A percentile compares a stretch with the other conserved stretches of the same genome.
Conservation (phyloP, 37 sponge, comb jelly and placozoan species). For the Cladorhizidae sp. region DNA sequence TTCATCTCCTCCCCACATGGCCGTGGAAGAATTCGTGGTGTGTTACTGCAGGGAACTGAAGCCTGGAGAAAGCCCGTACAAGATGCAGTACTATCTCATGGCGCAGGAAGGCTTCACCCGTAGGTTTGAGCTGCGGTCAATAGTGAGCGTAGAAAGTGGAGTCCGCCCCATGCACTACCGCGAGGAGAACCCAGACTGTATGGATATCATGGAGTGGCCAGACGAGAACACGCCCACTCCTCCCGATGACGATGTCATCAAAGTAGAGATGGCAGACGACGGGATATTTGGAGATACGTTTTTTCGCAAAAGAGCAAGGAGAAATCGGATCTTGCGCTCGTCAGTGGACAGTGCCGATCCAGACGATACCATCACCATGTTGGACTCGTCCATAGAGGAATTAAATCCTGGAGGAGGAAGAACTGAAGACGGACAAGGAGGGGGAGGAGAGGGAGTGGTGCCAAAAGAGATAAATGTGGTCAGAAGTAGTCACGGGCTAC, state of each 20-base stretch:
- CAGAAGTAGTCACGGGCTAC: background rate
- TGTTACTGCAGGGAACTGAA: constrained; percentile 47
- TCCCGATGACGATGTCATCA: background rate
- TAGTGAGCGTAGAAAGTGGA: background rate
- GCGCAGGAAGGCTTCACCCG: constrained; percentile 44
- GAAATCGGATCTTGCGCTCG: constrained; percentile 9
- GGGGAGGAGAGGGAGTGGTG: background rate
- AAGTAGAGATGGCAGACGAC: background rate
- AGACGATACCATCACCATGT: background rate
- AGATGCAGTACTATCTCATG: constrained; percentile 34
- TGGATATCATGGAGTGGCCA: background rate
- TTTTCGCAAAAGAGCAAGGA: constrained; percentile 21
- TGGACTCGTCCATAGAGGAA: background rate
- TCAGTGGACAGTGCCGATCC: background rate
- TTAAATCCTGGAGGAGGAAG: background rate
- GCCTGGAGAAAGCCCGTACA: constrained; percentile 41
- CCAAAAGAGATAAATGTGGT: background rate
- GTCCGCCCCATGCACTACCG: too few species aligned
- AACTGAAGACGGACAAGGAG: background rate
- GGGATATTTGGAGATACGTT: constrained; percentile 23
- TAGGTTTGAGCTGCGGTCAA: constrained; percentile 58
- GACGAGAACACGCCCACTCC: background rate
- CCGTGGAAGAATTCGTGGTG: constrained; percentile 46
- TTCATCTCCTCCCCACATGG: background rate
- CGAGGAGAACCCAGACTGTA: background rate